Evolutionary conservation across 2,797 vertebrate genomes (phyloP).

Genomic region (Agapornis canus): DNA sequence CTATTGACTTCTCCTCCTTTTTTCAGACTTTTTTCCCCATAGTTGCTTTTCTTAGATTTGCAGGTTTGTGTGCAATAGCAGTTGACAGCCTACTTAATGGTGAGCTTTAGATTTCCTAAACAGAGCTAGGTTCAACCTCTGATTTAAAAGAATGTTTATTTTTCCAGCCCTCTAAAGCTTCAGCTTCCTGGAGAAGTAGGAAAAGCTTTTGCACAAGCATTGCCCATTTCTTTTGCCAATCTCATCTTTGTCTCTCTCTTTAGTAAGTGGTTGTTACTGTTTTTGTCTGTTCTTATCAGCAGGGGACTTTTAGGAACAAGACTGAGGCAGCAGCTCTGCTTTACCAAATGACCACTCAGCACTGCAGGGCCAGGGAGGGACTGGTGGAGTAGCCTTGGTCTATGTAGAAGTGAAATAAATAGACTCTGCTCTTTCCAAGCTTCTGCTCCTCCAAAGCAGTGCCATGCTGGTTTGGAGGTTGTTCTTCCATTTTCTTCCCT

Average conservation of each 20-base stretch:
- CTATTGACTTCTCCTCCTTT: background rate
- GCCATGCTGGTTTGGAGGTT: background rate
- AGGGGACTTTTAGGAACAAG: background rate
- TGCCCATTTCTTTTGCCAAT: background rate
- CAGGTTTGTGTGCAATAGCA: background rate
- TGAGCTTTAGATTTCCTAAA: background rate
- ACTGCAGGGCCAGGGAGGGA: fast-evolving
- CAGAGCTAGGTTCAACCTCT: background rate
- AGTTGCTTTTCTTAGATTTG: background rate
- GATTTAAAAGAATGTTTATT: background rate
- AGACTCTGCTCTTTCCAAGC: background rate
- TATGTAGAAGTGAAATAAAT: background rate
- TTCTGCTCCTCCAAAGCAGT: background rate
- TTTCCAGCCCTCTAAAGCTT: background rate
- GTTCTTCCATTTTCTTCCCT: background rate
- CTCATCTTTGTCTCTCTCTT: background rate
- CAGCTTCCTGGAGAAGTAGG: background rate
- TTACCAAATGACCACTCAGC: background rate
- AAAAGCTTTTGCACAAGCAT: background rate
- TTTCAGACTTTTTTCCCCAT: background rate
- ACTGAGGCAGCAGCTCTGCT: background rate
- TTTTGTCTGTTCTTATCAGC: background rate
- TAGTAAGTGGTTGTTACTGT: background rate
- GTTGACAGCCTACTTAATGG: background rate
- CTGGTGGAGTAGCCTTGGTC: background rate